A percentile compares a stretch with the other conserved stretches of the same genome.
Evolutionary conservation across 2,888 invertebrate species (phyloP).

Genomic region (Rhingia rostrata): DNA sequence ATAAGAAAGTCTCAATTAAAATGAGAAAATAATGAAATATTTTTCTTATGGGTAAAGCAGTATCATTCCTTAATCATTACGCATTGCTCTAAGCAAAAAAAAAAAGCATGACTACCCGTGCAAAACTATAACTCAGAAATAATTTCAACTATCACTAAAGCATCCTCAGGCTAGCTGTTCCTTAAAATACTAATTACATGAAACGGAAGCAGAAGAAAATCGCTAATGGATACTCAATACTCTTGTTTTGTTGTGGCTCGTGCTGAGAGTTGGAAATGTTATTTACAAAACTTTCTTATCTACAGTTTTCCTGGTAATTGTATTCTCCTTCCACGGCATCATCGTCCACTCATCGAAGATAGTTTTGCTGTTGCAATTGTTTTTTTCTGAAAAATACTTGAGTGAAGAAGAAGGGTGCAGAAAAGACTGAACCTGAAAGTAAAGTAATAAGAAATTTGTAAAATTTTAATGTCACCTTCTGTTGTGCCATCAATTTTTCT

Average conservation of each 20-base stretch:
- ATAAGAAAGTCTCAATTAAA: too few relatives aligned
- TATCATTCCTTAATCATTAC: too few relatives aligned
- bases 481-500: neutral
- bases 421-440: neutral
- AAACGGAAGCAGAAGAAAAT: constrained; percentile 27
- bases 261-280: constrained; percentile 45
- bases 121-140: too few relatives aligned
- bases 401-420: neutral
- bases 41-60: too few relatives aligned
- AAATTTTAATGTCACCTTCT: constrained; percentile 7
- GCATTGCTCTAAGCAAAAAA: too few relatives aligned
- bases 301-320: constrained; percentile 44
- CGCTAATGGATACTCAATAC: constrained; percentile 58
- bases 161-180: neutral
- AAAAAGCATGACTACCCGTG: too few relatives aligned
- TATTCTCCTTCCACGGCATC: constrained; percentile 18
- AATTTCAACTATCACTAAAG: too few relatives aligned
- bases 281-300: constrained; percentile 66
- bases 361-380: neutral
- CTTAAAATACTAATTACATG: constrained; percentile 46
- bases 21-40: too few relatives aligned
- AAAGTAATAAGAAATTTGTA: neutral
- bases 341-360: neutral
- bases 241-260: constrained; percentile 26
- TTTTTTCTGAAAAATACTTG: neutral